Conservation (phyloP, 1,140 invertebrate species). For the Lamellibrachia luymesi region DNA sequence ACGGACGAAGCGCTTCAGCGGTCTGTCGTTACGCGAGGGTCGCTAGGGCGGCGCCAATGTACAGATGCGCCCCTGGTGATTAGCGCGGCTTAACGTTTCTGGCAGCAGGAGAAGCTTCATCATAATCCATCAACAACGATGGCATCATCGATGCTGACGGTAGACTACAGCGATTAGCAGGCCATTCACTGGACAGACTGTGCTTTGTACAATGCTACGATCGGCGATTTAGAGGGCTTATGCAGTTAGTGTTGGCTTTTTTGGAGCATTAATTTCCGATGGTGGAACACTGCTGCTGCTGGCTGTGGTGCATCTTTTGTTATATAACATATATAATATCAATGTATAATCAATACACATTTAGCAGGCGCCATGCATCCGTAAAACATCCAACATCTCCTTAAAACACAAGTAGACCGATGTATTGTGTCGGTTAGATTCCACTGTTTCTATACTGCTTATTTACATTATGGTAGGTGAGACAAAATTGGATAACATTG, state of each 20-base stretch:
- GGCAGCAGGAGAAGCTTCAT: background rate
- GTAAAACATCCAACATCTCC: no score
- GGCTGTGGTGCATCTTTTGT: background rate
- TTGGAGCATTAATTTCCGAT: background rate
- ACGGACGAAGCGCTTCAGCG: background rate
- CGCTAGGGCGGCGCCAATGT: slow-evolving; percentile 2
- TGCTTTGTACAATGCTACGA: background rate
- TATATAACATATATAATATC: background rate
- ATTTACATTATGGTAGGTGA: background rate
- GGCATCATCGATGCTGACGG: background rate
- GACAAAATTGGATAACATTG: background rate
- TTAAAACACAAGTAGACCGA: background rate
- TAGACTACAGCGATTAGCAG: background rate
- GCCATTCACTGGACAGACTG: background rate
- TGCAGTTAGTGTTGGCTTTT: background rate
- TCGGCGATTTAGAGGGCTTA: background rate
- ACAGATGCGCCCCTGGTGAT: background rate
- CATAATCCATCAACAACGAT: slow-evolving; percentile 5
- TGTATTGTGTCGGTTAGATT: background rate
- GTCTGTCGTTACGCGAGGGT: background rate
- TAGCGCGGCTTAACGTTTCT: background rate
- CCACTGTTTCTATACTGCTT: background rate
- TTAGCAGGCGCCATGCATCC: no score
- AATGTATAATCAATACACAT: no score
- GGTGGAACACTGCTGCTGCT: background rate